Evolutionary conservation across 2,797 vertebrate genomes (phyloP), one percentile per base, ranked within the genome.

Genomic region (Lacerta viridis): DNA sequence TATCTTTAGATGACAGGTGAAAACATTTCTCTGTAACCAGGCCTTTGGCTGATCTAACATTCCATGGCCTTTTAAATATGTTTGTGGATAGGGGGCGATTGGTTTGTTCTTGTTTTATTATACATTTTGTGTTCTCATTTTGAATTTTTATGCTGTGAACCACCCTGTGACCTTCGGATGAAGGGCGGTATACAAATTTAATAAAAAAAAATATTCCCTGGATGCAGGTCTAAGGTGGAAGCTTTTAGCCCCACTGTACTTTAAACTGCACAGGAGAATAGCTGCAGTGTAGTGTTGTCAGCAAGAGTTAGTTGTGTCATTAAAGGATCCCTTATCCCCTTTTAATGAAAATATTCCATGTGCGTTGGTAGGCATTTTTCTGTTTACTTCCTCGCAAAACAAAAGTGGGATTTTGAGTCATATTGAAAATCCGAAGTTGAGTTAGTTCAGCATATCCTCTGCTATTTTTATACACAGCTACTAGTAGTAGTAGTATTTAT

Each of bases 161-260:
- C 50, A 55, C 13, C 50, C 3, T 55, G 50, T 55, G 50, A 2
- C 3, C 46, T 11, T 50, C 46, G 11, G 11, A 4, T 55, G 13
- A 55, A 55, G 13, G 50, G 50, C 50, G 1, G 50, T 55, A 55
- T 55, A 13, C 13, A 55, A 55, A 55, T 55, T 55, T 55, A 55
- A 55, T 55, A 55, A 55, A 43, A 43, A 7, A 33, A 33, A 33
- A 33, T 33, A 33, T 71, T 85, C 55, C 23, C 86, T 83, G 84
- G 80, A 78, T 85, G 64, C 64, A 87, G 50, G n/a, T 78, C 55
- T 0, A 25, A 29, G 33, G 17, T 91, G 72, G 64, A 15, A 7
- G 0, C 0, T 84, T 0, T 0, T 43, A 76, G 59, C 27, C 6
- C 7, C 87, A 1, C 23, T 88, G 36, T n/a, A 59, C 86, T 87